A percentile compares a stretch with the other conserved stretches of the same genome.
These are phyloP conservation scores for Meda fulgida DNA, from an alignment of 2,797 vertebrate genomes.

Conservation along the genomic window DNA sequence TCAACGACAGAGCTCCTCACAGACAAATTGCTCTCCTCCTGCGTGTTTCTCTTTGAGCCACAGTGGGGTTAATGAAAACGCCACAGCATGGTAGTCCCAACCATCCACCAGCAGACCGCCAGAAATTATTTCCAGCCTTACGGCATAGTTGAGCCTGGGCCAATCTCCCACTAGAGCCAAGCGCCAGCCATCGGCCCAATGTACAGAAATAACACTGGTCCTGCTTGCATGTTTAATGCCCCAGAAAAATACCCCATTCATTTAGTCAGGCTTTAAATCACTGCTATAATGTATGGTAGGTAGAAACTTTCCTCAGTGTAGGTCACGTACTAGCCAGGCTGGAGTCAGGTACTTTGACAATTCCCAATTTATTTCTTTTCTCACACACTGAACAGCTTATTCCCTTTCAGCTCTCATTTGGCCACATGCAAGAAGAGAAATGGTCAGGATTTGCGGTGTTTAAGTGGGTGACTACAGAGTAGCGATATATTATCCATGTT, in stretches of 20 bases:
- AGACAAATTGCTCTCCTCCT: constrained; percentile 47
- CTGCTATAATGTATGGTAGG: constrained; percentile 59
- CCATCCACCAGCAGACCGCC: constrained; percentile 51
- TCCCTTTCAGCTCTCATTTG: constrained; percentile 17
- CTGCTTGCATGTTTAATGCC: constrained; percentile 54
- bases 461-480: constrained; percentile 42
- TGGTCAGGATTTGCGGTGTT: constrained; percentile 33
- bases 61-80: constrained; percentile 53
- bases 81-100: constrained; percentile 53
- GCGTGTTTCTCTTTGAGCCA: constrained; percentile 48
- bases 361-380: constrained; percentile 22
- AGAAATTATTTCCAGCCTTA: constrained; percentile 60
- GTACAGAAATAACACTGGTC: constrained; percentile 61
- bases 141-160: constrained; percentile 64
- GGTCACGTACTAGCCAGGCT: constrained; percentile 50
- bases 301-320: constrained; percentile 51
- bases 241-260: constrained; percentile 59
- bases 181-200: constrained; percentile 47
- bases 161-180: constrained; percentile 62
- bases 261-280: constrained; percentile 56
- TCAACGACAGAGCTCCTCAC: constrained; percentile 28
- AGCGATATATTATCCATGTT: constrained; percentile 29
- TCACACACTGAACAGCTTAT: constrained; percentile 28
- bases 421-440: constrained; percentile 41
- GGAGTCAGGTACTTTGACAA: constrained; percentile 43